Percentiles rank a stretch among this genome's conserved stretches.
Evolutionary conservation across 2,888 invertebrate species (phyloP).

Genomic region (Silvanus unidentatus): DNA sequence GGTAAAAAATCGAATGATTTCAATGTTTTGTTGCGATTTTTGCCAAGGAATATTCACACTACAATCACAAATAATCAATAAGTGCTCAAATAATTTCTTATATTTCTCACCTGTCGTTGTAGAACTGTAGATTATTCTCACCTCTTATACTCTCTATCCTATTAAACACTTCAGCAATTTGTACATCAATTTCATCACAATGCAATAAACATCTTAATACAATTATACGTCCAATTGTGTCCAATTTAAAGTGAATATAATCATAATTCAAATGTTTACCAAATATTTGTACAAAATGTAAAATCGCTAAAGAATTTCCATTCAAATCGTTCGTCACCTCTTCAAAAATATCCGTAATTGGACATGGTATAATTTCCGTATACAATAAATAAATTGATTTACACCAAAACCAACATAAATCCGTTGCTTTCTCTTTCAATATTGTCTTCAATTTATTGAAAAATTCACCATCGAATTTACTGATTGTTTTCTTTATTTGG

Average conservation of each 20-base stretch:
- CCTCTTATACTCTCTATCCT: constrained; percentile 30
- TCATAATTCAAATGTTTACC: constrained; percentile 27
- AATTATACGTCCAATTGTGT: constrained; percentile 27
- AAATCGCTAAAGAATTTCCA: constrained; percentile 14
- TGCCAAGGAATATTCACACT: constrained; percentile 38
- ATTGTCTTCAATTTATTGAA: too few species aligned
- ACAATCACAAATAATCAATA: constrained; percentile 12
- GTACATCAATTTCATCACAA: constrained; percentile 37
- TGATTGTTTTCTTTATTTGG: too few species aligned
- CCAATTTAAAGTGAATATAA: constrained; percentile 23
- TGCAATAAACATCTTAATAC: constrained; percentile 30
- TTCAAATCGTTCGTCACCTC: constrained; percentile 21
- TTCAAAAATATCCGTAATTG: constrained; percentile 20
- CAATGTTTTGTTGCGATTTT: constrained; percentile 39
- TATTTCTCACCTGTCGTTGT: constrained; percentile 25
- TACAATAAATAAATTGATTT: constrained; percentile 28
- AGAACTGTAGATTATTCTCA: constrained; percentile 27
- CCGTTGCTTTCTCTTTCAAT: constrained; percentile 22
- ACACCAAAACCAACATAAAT: constrained; percentile 33
- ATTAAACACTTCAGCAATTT: constrained; percentile 37
- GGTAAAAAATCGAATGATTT: constrained; percentile 43
- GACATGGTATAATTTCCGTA: constrained; percentile 21
- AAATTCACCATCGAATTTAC: too few species aligned
- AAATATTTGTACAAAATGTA: constrained; percentile 38
- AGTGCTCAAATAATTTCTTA: constrained; percentile 2